Conservation (phyloP, 1,140 invertebrate genomes). For the Hyles euphorbiae region DNA sequence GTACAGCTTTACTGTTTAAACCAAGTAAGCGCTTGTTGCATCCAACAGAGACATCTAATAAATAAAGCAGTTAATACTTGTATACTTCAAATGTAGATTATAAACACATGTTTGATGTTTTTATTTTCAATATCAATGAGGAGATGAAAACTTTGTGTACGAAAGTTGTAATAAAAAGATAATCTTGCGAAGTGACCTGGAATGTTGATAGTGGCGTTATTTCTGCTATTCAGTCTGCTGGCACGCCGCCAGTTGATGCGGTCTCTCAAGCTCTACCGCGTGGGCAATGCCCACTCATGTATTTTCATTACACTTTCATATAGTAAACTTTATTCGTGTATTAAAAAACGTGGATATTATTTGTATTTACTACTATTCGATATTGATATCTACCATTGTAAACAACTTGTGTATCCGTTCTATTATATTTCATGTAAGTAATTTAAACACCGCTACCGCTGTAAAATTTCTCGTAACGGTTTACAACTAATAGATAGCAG, state of each 20-base stretch:
- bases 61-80: background rate
- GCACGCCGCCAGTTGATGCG: conserved; percentile 34
- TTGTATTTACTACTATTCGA: background rate
- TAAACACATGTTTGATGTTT: background rate
- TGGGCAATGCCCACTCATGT: conserved; percentile 36
- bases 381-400: no score
- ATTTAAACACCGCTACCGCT: no score
- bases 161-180: conserved; percentile 34
- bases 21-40: no score
- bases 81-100: no score
- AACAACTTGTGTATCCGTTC: no score
- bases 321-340: conserved; percentile 9
- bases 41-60: background rate
- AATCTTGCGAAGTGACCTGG: conserved; percentile 45
- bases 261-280: conserved; percentile 26
- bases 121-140: conserved; percentile 9
- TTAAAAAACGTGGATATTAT: background rate
- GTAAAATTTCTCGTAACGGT: no score
- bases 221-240: conserved; percentile 38
- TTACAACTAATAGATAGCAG: no score
- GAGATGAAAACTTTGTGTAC: conserved; percentile 19
- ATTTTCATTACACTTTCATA: conserved; percentile 24
- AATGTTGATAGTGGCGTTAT: conserved; percentile 53
- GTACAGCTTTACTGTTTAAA: no score
- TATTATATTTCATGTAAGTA: no score